These are phyloP conservation scores for Papilio machaon DNA, from an alignment of 1,140 invertebrate genomes.

Conservation along the genomic window DNA sequence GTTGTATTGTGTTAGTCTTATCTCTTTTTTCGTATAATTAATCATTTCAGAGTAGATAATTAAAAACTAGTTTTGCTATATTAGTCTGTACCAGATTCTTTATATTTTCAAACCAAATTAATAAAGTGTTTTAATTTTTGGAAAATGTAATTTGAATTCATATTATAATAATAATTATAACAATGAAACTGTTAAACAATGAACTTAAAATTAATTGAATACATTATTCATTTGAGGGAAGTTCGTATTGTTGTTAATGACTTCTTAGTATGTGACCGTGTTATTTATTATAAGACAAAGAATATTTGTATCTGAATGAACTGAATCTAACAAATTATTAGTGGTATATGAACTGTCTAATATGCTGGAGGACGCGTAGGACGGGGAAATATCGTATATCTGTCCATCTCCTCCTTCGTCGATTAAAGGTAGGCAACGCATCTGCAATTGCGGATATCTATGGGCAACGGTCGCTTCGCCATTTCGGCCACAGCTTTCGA, in stretches of 20 bases:
- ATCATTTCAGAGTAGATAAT: no score
- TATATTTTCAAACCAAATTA: neutral
- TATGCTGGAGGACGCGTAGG: no score
- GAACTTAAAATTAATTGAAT: constrained; percentile 19
- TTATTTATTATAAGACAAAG: constrained; percentile 11
- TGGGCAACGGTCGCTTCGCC: no score
- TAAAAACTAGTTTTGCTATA: no score
- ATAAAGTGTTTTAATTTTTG: neutral
- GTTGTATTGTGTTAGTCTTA: no score
- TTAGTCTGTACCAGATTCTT: neutral
- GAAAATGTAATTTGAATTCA: neutral
- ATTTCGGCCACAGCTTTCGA: no score
- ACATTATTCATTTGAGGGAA: constrained; percentile 25
- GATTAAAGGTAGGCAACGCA: no score
- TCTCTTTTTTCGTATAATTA: no score
- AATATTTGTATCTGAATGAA: neutral
- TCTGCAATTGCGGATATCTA: no score
- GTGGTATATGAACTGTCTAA: neutral
- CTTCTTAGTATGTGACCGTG: constrained; percentile 13
- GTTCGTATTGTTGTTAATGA: constrained; percentile 20
- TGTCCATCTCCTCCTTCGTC: no score
- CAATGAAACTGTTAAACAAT: neutral
- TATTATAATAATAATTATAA: neutral
- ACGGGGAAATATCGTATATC: no score
- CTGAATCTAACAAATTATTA: neutral